Evolutionary conservation across 1,140 invertebrate genomes (phyloP).

Genomic region (Alviniconcha marisindica): DNA sequence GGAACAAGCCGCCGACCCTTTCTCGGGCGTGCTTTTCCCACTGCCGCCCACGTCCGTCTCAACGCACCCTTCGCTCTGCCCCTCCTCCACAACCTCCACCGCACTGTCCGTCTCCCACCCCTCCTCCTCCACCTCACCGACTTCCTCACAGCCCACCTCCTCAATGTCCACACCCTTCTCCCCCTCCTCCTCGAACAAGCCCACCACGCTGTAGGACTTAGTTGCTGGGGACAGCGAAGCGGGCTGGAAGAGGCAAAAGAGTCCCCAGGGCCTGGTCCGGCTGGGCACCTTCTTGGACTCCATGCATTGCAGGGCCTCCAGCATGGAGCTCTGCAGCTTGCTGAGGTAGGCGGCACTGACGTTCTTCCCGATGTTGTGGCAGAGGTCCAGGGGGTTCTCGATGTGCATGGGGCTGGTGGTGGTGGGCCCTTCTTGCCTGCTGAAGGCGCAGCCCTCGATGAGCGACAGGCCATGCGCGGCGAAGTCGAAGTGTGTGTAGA

Average conservation of each 20-base stretch:
- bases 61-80: neutral
- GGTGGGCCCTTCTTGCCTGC: neutral
- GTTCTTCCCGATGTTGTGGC: slow-evolving; percentile 30
- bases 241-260: slow-evolving; percentile 25
- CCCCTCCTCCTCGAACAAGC: slow-evolving; percentile 4
- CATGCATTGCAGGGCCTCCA: slow-evolving; percentile 24
- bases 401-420: slow-evolving; percentile 12
- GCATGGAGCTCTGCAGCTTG: slow-evolving; percentile 28
- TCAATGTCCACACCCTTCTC: neutral
- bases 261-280: neutral
- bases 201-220: neutral
- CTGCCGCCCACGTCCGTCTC: no score
- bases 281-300: neutral
- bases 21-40: no score
- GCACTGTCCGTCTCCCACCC: neutral
- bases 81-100: neutral
- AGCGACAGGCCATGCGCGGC: slow-evolving; percentile 14
- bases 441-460: slow-evolving; percentile 10
- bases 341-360: neutral
- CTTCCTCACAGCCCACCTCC: neutral
- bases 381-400: slow-evolving; percentile 26
- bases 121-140: neutral
- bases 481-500: slow-evolving; percentile 32
- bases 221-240: neutral
- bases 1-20: no score